Evolutionary conservation across 2,888 invertebrate species (phyloP), one percentile per base, ranked within the genome.

Genomic region (Rhingia rostrata): DNA sequence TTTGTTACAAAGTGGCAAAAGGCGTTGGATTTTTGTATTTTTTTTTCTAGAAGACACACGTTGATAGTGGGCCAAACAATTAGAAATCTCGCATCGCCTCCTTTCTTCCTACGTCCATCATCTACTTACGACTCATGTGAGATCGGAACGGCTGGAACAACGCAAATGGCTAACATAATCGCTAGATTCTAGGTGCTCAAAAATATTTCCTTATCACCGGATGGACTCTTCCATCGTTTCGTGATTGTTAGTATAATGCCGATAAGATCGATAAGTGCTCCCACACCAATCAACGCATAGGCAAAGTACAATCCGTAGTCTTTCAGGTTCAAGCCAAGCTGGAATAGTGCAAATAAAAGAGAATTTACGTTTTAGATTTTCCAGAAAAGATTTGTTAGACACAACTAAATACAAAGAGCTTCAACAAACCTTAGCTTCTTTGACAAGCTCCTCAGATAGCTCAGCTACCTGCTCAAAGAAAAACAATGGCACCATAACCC

Each of bases 381-480:
- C 22, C 1, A 2, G 2, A 22, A 22, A 22, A 2, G 22, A 22
- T 22, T 22, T 22, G 22, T 22, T 22, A 22, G 22, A 22, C 22
- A 22, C 22, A 22, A 22, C 22, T 2, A 22, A 22, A 1, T 22
- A 22, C 22, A 22, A 22, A 22, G 22, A 22, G 22, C 22, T 22
- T 22, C 22, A 22, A 22, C 22, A 1, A 2, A 92, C 91, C 87
- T 87, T 91, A 0, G 91, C 89, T 75, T 87, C 88, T 35, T 85
- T 82, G 3, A 95, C 94, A 87, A 95, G 93, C 33, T 94, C 92
- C 4, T 93, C 90, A 47, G 94, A 93, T 6, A 94, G 90, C 56
- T 90, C 89, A 56, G 95, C 94, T 86, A 93, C 93, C 90, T 96
- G 95, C 0, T 93, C 92, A 91, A 97, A 96, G 95, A 96, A 96